Conservation (phyloP, 2,797 vertebrate species). For the Poecilia velifera region DNA sequence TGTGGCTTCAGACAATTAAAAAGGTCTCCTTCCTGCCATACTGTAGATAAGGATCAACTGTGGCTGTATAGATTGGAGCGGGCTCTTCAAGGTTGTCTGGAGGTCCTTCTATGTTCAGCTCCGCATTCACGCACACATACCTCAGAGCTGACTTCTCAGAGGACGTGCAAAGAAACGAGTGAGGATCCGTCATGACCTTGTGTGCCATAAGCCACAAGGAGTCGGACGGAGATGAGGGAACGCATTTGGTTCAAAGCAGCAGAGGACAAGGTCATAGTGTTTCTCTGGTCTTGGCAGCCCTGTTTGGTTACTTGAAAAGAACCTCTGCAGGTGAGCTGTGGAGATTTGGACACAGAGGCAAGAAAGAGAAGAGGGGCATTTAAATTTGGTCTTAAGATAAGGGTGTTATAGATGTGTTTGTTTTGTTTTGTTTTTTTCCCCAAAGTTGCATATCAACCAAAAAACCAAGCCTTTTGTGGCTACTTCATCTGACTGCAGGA, state of each 20-base stretch:
- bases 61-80: constrained; percentile 76
- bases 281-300: constrained; percentile 22
- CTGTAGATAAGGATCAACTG: constrained; percentile 77
- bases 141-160: constrained; percentile 48
- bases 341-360: constrained; percentile 58
- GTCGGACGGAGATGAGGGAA: constrained; percentile 32
- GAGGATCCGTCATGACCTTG: constrained; percentile 62
- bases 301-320: constrained; percentile 55
- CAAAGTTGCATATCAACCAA: constrained; percentile 41
- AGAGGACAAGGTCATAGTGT: constrained; percentile 61
- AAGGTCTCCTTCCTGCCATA: constrained; percentile 67
- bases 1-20: constrained; percentile 78
- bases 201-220: constrained; percentile 48
- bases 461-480: constrained; percentile 38
- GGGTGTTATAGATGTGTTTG: constrained; percentile 29
- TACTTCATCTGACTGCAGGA: constrained; percentile 24
- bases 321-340: constrained; percentile 54
- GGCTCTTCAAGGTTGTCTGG: constrained; percentile 79
- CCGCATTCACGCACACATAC: constrained; percentile 46
- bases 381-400: constrained; percentile 66
- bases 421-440: not conserved
- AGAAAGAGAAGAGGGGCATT: constrained; percentile 58
- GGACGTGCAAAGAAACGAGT: constrained; percentile 43
- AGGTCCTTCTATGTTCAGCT: constrained; percentile 73
- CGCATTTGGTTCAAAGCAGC: constrained; percentile 27